A percentile compares a stretch with the other conserved stretches of the same genome.
Evolutionary conservation across 1,140 invertebrate genomes (phyloP).

Genomic region (Trichogramma pretiosum): DNA sequence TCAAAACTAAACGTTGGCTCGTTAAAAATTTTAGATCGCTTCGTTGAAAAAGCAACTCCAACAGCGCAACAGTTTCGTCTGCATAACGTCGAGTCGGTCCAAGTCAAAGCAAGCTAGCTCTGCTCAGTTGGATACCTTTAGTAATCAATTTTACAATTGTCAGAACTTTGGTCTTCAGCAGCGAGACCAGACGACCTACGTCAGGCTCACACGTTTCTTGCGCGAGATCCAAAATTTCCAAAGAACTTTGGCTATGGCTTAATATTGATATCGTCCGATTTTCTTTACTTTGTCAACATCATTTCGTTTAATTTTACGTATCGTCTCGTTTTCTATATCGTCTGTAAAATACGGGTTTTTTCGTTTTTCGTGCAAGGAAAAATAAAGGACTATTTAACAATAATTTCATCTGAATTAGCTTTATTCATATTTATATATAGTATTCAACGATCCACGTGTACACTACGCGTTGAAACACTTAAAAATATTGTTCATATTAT

Average conservation of each 20-base stretch:
- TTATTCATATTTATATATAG: no score
- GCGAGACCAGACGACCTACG: conserved; percentile 22
- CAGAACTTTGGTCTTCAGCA: not conserved
- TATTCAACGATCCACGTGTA: no score
- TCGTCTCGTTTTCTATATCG: no score
- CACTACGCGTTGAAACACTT: no score
- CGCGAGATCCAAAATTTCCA: conserved; percentile 37
- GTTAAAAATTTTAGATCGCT: conserved; percentile 28
- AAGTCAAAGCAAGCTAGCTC: no score
- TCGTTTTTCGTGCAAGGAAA: no score
- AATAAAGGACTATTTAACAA: no score
- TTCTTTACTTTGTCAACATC: not conserved
- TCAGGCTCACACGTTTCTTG: conserved; percentile 27
- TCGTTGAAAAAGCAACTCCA: conserved; percentile 38
- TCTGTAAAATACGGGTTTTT: no score
- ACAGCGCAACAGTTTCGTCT: conserved; percentile 35
- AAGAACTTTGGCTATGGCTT: conserved; percentile 28
- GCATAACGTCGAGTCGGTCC: conserved; percentile 26
- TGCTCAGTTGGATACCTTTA: not conserved
- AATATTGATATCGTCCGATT: not conserved
- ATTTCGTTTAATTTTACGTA: not conserved
- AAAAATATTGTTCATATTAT: no score
- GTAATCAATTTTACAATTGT: no score
- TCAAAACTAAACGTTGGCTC: no score
- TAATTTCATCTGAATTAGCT: no score